Percentiles rank a stretch among this genome's conserved stretches.
Conservation (phyloP, 1,140 invertebrate species). For the Drosophila subobscura region DNA sequence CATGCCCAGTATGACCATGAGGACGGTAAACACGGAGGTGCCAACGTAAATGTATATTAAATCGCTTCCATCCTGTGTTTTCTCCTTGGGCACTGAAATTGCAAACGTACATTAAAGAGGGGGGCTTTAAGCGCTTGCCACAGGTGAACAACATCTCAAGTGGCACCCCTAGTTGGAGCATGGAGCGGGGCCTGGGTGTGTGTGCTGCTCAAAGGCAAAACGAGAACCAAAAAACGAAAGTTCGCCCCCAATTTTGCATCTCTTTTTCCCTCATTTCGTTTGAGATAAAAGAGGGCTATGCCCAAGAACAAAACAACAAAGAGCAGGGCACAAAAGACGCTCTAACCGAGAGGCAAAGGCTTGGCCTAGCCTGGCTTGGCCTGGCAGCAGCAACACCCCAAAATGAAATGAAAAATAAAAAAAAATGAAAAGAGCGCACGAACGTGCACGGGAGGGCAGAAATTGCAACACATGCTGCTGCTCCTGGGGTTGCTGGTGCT, state of each 20-base stretch:
- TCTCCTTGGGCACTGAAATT: slow-evolving; percentile 77
- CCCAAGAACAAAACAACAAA: slow-evolving; percentile 69
- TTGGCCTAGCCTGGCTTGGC: slow-evolving; percentile 15
- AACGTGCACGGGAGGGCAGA: slow-evolving; percentile 53
- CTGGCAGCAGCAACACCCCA: slow-evolving; percentile 40
- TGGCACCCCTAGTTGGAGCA: slow-evolving; percentile 63
- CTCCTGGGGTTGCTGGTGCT: slow-evolving; percentile 40
- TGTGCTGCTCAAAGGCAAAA: slow-evolving; percentile 47
- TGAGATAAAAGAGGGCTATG: slow-evolving; percentile 66
- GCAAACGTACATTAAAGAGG: slow-evolving; percentile 31
- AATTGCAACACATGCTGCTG: slow-evolving; percentile 72
- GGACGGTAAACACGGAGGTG: slow-evolving; percentile 50
- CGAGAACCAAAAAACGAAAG: slow-evolving; percentile 81
- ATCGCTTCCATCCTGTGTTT: slow-evolving; percentile 64
- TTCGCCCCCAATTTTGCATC: slow-evolving; percentile 81
- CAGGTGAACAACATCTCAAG: slow-evolving; percentile 82
- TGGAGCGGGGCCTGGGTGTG: neutral
- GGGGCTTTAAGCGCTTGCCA: slow-evolving; percentile 54
- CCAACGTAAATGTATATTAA: slow-evolving; percentile 63
- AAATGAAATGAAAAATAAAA: slow-evolving; percentile 44
- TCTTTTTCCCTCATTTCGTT: slow-evolving; percentile 54
- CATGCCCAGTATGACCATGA: slow-evolving; percentile 49
- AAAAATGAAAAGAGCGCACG: slow-evolving; percentile 47
- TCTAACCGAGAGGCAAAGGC: slow-evolving; percentile 37
- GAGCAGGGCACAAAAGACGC: slow-evolving; percentile 65